These are phyloP conservation scores for Euura lappo DNA, from an alignment of 1,140 invertebrate species.

Conservation along the genomic window DNA sequence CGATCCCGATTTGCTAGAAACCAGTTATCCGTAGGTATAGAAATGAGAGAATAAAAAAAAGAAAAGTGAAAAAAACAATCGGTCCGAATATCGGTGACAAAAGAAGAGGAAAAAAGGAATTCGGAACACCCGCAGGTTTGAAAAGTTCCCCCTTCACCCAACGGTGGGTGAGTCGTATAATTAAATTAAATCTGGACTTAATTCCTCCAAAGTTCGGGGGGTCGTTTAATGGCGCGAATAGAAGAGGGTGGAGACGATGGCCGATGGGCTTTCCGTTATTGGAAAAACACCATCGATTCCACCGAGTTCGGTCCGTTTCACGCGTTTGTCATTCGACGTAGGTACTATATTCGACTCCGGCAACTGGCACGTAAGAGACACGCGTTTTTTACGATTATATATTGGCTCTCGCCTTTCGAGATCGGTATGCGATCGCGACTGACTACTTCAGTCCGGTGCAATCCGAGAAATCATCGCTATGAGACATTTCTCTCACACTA, in stretches of 20 bases:
- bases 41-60: conserved; percentile 18
- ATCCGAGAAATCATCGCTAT: too few species aligned
- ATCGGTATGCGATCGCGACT: too few species aligned
- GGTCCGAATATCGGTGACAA: neutral
- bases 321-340: neutral
- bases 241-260: neutral
- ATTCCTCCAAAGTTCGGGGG: conserved; percentile 26
- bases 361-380: too few species aligned
- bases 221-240: conserved; percentile 9
- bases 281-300: conserved; percentile 5
- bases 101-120: conserved; percentile 6
- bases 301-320: too few species aligned
- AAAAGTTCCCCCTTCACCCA: too few species aligned
- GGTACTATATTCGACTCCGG: too few species aligned
- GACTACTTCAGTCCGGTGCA: too few species aligned
- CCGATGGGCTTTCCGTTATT: neutral
- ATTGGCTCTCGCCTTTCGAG: too few species aligned
- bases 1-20: too few species aligned
- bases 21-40: too few species aligned
- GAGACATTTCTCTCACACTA: too few species aligned
- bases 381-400: too few species aligned
- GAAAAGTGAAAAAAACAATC: neutral
- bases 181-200: conserved; percentile 48
- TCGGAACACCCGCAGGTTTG: conserved; percentile 17
- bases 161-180: conserved; percentile 29